phyloP scores from a whole-genome alignment of 2,888 invertebrate genomes.

The Drosophila dives region DNA sequence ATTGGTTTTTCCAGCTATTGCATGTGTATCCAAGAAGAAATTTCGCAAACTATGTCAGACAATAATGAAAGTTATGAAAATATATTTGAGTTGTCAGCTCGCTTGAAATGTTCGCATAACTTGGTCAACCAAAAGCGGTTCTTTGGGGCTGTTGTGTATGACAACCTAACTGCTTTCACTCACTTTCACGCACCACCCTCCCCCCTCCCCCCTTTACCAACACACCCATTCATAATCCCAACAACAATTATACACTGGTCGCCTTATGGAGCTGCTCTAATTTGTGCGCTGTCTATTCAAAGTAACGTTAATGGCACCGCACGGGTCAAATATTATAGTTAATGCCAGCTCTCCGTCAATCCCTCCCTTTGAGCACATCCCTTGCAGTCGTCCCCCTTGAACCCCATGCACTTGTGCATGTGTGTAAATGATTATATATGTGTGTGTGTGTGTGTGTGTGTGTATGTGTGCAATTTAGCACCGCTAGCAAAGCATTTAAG shows the following conservation, averaged over 20 bases:
- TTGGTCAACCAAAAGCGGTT: conserved; percentile 16
- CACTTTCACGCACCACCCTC: not conserved
- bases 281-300: conserved; percentile 68
- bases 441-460: conserved; percentile 14
- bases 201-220: not conserved
- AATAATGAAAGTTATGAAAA: conserved; percentile 39
- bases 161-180: not conserved
- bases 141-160: conserved; percentile 5
- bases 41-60: conserved; percentile 8
- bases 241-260: conserved; percentile 63
- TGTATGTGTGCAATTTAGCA: conserved; percentile 80
- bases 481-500: conserved; percentile 66
- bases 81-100: conserved; percentile 23
- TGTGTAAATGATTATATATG: not conserved
- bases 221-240: conserved; percentile 5
- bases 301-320: conserved; percentile 75
- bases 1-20: conserved; percentile 15
- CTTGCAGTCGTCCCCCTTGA: conserved; percentile 45
- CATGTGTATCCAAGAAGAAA: conserved; percentile 16
- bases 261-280: conserved; percentile 42
- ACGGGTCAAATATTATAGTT: conserved; percentile 74
- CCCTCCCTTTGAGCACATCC: not conserved
- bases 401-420: conserved; percentile 15
- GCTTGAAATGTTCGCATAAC: conserved; percentile 15
- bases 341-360: conserved; percentile 38